Evolutionary conservation across 1,140 invertebrate species (phyloP), one percentile per base, ranked within the genome.

Genomic region (Euura saliciscinereae): DNA sequence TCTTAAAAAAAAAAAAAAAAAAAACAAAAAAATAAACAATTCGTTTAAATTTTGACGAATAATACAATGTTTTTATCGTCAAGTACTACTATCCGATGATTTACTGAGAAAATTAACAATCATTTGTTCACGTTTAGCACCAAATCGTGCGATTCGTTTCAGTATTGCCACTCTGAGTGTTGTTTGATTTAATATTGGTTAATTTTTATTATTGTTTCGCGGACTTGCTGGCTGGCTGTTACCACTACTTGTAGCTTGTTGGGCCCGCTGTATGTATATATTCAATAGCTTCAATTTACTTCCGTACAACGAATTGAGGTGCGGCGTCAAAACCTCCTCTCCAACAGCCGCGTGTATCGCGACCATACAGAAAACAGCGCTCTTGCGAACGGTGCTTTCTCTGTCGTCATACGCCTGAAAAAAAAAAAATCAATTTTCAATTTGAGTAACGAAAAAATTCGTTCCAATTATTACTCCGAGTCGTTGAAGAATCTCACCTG

Each of bases 341-440:
- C 97, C 97, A 3, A 98, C 92, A 11, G 92, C 91, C 76, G 93
- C 91, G 76, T 98, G 95, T 71, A 98, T 91, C 45, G 96, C 94
- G 2, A 99, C 97, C 92, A 99, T 96, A 82, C 96, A 97, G 85
- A 99, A 98, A 2, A 98, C 96, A 6, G 96, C 94, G 73, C 96
- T 96, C 84, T 99, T 98, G 11, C 97, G 90, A 43, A 98, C 96
- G 71, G 94, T 92, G 74, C 95, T 97, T 83, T 98, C 95, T 28
- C 90, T 85, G 82, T 94, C 92, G 83, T 98, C 96, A 82, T 97
- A 98, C 4, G 95, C 94, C 91, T 97, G 82, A 78, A 85, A 77
- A 65, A 46, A 42, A 7, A 67, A 11, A 46, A 69, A 44, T 28
- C 28, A 64, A 10, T 64, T 64, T 64, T 64, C 13, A 10, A 10